Evolutionary conservation across 2,888 invertebrate genomes (phyloP), one percentile per base, ranked within the genome.

Genomic region (Anarsia innoxiella): DNA sequence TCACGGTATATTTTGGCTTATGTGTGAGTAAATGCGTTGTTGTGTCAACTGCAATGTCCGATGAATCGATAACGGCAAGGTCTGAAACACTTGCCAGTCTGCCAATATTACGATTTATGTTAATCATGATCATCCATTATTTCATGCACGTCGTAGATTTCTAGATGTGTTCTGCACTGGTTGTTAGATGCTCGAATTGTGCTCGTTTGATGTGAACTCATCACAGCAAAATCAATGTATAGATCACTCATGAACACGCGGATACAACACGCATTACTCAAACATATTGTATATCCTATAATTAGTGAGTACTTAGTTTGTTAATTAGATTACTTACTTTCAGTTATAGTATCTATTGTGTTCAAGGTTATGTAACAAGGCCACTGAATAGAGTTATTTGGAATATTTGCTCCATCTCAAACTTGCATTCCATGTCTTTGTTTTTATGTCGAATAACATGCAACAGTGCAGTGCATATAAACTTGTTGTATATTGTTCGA

Each of bases 381-480:
- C 84, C 83, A 80, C 84, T 84, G 84, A 84, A 83, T 73, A 70
- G 83, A 84, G 83, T 84, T 83, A 82, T 67, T 84, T 84, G 79
- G 84, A 83, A 80, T 78, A 69, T 67, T 52, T 59, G 59, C 51
- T 56, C 36, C 46, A 51, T 48, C 46, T 45, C 45, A 40, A 28
- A 4, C 25, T 55, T 59, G 49, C 51, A 51, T 52, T 45, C 56
- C 47, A n/a, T 42, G 41, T 42, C 46, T 48, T 59, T 51, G 52
- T 56, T 61, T 49, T n/a, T 54, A 46, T 52, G 61, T 56, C 47
- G 44, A 41, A 53, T 52, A 47, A 54, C 49, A 48, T 56, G 42
- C 47, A 52, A 56, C 47, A 47, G 33, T n/a, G n/a, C 38, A 31
- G 25, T 46, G 44, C 37, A 41, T 23, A 36, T 43, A 42, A n/a